Percentiles rank a stretch among this genome's conserved stretches.
Evolutionary conservation across 2,113 vertebrate species (phyloP).

Genomic region (Chamaetylas fuelleborni): DNA sequence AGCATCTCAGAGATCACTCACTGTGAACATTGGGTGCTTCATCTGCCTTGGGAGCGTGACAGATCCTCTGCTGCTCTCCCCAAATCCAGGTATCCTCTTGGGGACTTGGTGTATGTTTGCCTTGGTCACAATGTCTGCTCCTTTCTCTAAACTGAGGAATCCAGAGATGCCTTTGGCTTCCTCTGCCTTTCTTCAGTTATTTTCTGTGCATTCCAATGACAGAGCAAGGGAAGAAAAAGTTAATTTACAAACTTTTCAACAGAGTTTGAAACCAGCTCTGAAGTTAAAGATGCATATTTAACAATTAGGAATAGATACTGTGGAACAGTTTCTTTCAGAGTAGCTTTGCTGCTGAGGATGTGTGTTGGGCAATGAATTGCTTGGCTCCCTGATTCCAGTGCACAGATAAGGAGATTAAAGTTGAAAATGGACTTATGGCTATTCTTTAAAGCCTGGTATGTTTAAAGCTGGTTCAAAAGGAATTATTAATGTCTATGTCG

Average conservation of each 20-base stretch:
- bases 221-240: background rate
- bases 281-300: background rate
- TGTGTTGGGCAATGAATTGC: background rate
- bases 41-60: fast-evolving
- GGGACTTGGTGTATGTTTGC: background rate
- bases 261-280: background rate
- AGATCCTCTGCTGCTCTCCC: background rate
- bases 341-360: background rate
- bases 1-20: background rate
- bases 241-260: background rate
- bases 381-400: background rate
- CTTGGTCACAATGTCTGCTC: background rate
- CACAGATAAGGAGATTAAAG: background rate
- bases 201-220: background rate
- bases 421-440: background rate
- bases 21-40: fast-evolving
- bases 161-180: background rate
- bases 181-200: background rate
- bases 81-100: background rate
- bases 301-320: background rate
- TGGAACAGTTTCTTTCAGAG: background rate
- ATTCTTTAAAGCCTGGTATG: background rate
- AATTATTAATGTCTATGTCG: background rate
- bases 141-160: background rate
- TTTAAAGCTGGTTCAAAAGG: background rate